Percentiles rank a stretch among this genome's conserved stretches.
Evolutionary conservation across 2,888 invertebrate species (phyloP).

Genomic region (Deilephila elpenor): DNA sequence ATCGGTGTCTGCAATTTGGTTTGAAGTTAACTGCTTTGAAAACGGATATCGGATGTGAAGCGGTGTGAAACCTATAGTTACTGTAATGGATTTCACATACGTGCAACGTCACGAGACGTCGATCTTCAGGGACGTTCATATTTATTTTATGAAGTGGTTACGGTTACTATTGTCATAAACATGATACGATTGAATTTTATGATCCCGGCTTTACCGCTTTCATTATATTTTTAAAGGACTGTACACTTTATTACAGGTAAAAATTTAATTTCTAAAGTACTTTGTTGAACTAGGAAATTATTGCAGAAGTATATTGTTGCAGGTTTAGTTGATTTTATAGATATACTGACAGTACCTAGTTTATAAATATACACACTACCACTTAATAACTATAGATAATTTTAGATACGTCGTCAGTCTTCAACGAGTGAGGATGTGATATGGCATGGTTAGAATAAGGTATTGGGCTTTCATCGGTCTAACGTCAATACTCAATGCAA

Average conservation of each 20-base stretch:
- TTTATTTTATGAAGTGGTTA: conserved; percentile 25
- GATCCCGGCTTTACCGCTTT: not conserved
- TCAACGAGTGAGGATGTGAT: too few species aligned
- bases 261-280: not conserved
- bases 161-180: conserved; percentile 23
- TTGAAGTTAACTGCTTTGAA: not conserved
- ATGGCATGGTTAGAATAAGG: too few species aligned
- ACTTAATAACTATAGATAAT: too few species aligned
- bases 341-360: too few species aligned
- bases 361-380: too few species aligned
- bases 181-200: conserved; percentile 19
- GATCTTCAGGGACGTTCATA: conserved; percentile 10
- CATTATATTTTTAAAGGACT: not conserved
- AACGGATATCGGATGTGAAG: not conserved
- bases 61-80: not conserved
- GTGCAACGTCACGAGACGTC: not conserved
- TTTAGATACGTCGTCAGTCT: too few species aligned
- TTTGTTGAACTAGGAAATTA: too few species aligned
- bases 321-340: too few species aligned
- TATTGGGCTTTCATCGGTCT: too few species aligned
- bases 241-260: conserved; percentile 2
- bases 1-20: not conserved
- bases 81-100: conserved; percentile 5
- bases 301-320: too few species aligned
- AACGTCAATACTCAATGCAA: too few species aligned